Percentiles rank a stretch among this genome's conserved stretches.
phyloP scores from a whole-genome alignment of 37 sponge, comb jelly and placozoan species.

The Eunapius fragilis region DNA sequence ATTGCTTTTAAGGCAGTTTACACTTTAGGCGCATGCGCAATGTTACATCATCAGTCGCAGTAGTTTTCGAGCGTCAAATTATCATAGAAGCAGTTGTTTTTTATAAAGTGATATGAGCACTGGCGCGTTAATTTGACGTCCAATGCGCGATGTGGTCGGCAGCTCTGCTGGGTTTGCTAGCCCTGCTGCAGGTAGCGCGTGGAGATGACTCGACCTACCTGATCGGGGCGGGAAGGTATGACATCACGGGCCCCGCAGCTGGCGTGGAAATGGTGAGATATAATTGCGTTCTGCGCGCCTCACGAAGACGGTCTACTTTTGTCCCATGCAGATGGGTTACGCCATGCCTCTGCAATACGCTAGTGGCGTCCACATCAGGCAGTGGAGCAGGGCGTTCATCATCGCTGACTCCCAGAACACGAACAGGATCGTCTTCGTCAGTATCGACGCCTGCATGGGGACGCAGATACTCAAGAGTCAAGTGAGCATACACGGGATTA shows the following conservation, averaged over 20 bases:
- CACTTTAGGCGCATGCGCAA: too few relatives aligned
- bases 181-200: not conserved
- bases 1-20: too few relatives aligned
- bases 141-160: not conserved
- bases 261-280: conserved; percentile 68
- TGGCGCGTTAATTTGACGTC: too few relatives aligned
- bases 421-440: conserved; percentile 62
- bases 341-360: conserved; percentile 51
- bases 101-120: too few relatives aligned
- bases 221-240: conserved; percentile 65
- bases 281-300: not conserved
- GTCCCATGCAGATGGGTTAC: conserved; percentile 68
- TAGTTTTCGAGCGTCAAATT: too few relatives aligned
- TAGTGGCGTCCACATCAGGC: conserved; percentile 68
- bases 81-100: too few relatives aligned
- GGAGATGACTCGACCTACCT: conserved; percentile 16
- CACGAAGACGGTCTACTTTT: too few relatives aligned
- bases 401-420: conserved; percentile 30
- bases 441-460: conserved; percentile 68
- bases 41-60: too few relatives aligned
- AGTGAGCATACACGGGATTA: too few relatives aligned
- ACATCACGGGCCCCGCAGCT: conserved; percentile 82
- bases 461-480: conserved; percentile 68
- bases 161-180: not conserved
- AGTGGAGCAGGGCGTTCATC: conserved; percentile 71